These are phyloP conservation scores for Glossosoma conforme DNA, from an alignment of 1,140 invertebrate species.

Conservation along the genomic window DNA sequence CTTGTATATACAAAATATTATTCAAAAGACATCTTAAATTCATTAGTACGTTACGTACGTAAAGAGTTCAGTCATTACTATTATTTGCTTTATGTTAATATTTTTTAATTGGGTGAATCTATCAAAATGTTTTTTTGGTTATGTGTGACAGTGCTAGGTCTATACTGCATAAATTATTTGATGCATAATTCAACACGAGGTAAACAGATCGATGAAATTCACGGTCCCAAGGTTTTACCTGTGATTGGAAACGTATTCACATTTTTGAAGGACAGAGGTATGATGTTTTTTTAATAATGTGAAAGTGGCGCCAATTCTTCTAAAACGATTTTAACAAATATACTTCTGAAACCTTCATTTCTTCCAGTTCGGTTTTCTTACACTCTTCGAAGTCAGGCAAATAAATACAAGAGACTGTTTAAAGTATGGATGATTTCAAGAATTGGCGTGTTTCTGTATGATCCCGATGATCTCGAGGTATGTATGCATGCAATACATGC, in stretches of 20 bases:
- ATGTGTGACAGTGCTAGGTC: not conserved
- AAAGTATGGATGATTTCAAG: constrained; percentile 32
- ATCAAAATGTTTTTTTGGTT: constrained; percentile 1
- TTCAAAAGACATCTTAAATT: constrained; percentile 57
- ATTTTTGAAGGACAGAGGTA: constrained; percentile 8
- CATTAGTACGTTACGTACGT: constrained; percentile 56
- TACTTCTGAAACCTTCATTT: not conserved
- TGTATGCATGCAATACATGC: not conserved
- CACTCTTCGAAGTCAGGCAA: not conserved
- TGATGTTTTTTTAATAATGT: not conserved
- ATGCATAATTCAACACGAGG: constrained; percentile 1
- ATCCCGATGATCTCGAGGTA: constrained; percentile 43
- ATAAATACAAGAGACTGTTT: constrained; percentile 18
- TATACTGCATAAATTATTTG: constrained; percentile 7
- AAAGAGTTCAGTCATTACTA: constrained; percentile 45
- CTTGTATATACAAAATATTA: not conserved
- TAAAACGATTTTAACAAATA: not conserved
- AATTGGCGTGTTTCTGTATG: constrained; percentile 34
- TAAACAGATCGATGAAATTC: constrained; percentile 5
- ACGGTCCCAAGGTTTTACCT: not conserved
- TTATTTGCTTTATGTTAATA: not conserved
- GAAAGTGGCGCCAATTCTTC: not conserved
- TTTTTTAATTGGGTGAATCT: not conserved
- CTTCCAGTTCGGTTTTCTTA: constrained; percentile 18
- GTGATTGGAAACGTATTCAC: constrained; percentile 4